These are phyloP conservation scores for Heliconius charithonia DNA, from an alignment of 2,888 invertebrate species.

Conservation along the genomic window DNA sequence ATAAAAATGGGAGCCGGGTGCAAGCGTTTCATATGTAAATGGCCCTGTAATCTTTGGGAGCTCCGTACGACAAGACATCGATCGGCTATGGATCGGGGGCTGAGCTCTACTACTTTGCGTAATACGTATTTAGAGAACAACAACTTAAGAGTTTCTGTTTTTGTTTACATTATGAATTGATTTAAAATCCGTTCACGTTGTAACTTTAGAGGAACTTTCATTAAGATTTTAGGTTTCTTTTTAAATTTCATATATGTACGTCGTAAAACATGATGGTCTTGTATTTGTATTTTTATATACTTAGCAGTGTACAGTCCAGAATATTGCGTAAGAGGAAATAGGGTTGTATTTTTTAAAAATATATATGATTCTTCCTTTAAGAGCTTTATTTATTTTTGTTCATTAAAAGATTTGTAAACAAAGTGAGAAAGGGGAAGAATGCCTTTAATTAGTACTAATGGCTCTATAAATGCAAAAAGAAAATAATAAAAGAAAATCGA, in stretches of 20 bases:
- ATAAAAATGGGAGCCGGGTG: conserved; percentile 70
- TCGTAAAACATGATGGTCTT: not conserved
- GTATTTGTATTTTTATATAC: not conserved
- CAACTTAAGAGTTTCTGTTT: conserved; percentile 52
- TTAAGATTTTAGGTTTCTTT: not conserved
- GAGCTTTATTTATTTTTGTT: no score
- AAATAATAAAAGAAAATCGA: no score
- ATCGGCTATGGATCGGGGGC: conserved; percentile 68
- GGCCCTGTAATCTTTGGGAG: conserved; percentile 73
- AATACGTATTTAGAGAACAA: conserved; percentile 60
- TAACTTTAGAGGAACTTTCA: not conserved
- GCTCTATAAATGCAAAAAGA: no score
- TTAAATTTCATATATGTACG: not conserved
- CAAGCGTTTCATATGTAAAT: conserved; percentile 80
- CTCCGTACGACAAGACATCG: conserved; percentile 67
- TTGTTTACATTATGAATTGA: conserved; percentile 37
- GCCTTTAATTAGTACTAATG: no score
- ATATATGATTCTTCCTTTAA: no score
- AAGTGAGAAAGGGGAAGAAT: no score
- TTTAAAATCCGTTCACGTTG: conserved; percentile 28
- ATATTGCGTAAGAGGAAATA: not conserved
- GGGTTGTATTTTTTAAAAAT: no score
- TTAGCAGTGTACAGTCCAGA: not conserved
- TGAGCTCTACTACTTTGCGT: conserved; percentile 66
- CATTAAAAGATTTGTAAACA: no score